Evolutionary conservation across 1,140 invertebrate species (phyloP).

Genomic region (Cherax destructor): DNA sequence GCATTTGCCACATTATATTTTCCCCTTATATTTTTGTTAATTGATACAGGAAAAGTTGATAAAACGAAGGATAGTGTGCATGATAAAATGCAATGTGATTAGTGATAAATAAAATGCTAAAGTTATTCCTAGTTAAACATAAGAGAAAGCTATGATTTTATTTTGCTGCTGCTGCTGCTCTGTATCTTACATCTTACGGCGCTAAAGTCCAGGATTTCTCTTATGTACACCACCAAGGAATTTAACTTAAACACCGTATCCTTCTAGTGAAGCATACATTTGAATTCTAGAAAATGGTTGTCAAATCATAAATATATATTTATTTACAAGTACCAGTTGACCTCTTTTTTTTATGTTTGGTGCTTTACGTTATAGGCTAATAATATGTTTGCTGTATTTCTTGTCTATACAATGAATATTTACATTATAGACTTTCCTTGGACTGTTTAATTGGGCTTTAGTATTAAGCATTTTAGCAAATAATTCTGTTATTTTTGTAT

Average conservation of each 20-base stretch:
- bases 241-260: neutral
- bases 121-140: neutral
- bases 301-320: neutral
- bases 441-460: slow-evolving; percentile 55
- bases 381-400: slow-evolving; percentile 47
- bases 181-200: neutral
- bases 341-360: slow-evolving; percentile 52
- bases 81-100: neutral
- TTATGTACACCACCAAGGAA: neutral
- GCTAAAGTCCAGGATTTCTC: neutral
- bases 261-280: neutral
- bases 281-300: neutral
- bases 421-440: slow-evolving; percentile 55
- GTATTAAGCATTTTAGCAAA: slow-evolving; percentile 3
- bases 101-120: neutral
- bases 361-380: slow-evolving; percentile 34
- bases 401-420: slow-evolving; percentile 39
- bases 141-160: neutral
- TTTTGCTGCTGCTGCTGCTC: neutral
- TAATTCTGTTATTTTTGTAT: slow-evolving; percentile 62
- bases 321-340: slow-evolving; percentile 48
- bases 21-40: neutral
- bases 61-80: slow-evolving; percentile 9
- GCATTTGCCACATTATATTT: neutral
- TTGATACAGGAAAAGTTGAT: neutral